These are phyloP conservation scores for Agapostemon virescens DNA, from an alignment of 2,888 invertebrate genomes.

Conservation along the genomic window DNA sequence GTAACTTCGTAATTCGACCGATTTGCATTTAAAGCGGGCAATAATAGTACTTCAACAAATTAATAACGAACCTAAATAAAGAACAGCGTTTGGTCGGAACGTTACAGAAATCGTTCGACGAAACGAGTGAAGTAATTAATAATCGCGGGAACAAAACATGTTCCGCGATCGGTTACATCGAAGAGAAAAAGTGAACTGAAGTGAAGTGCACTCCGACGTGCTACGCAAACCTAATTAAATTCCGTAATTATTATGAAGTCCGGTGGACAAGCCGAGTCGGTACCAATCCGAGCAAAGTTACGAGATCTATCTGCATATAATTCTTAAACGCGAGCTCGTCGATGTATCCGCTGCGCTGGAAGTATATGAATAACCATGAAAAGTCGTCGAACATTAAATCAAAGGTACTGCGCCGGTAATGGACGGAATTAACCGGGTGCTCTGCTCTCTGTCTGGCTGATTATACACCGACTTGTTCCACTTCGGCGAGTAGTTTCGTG, in stretches of 20 bases:
- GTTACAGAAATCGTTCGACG: background rate
- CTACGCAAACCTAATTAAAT: background rate
- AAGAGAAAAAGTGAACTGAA: background rate
- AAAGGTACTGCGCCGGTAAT: conserved; percentile 13
- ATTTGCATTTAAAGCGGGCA: background rate
- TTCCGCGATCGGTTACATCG: background rate
- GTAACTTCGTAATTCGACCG: background rate
- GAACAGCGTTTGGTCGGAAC: background rate
- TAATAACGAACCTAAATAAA: background rate
- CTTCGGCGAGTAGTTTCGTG: conserved; percentile 12
- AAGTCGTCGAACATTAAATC: background rate
- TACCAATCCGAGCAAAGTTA: background rate
- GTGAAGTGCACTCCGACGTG: background rate
- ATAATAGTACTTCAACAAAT: background rate
- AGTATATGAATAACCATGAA: conserved; percentile 11
- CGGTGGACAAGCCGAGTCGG: background rate
- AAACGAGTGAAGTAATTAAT: background rate
- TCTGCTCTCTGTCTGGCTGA: conserved; percentile 6
- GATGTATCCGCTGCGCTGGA: background rate
- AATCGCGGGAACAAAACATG: background rate
- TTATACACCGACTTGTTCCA: conserved; percentile 26
- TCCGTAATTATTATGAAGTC: background rate
- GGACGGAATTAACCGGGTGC: background rate
- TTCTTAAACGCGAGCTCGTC: background rate
- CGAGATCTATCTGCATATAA: conserved; percentile 7